Percentiles rank a stretch among this genome's conserved stretches.
Evolutionary conservation across 37 sponge, comb jelly and placozoan species (phyloP).

Genomic region (Haliclona indistincta): DNA sequence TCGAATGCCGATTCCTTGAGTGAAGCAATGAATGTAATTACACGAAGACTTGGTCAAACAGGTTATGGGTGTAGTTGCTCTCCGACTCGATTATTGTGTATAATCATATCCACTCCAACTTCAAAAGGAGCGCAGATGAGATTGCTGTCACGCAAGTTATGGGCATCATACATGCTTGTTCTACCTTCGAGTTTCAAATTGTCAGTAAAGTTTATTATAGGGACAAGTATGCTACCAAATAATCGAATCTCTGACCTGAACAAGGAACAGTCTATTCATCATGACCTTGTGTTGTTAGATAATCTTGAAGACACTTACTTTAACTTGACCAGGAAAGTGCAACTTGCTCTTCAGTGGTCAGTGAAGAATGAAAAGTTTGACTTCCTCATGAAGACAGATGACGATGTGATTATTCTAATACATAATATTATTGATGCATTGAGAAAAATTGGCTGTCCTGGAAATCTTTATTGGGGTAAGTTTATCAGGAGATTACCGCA

Average conservation of each 20-base stretch:
- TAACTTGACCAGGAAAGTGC: constrained; percentile 55
- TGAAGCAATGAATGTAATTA: too few relatives aligned
- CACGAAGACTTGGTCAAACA: too few relatives aligned
- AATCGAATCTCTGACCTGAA: neutral
- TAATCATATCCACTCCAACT: too few relatives aligned
- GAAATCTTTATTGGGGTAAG: constrained; percentile 62
- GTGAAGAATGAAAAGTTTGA: constrained; percentile 33
- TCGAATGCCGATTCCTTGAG: too few relatives aligned
- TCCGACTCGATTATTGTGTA: too few relatives aligned
- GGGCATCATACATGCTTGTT: too few relatives aligned
- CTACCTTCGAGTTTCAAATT: too few relatives aligned
- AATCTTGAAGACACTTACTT: constrained; percentile 32
- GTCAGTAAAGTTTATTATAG: constrained; percentile 42
- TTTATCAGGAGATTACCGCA: constrained; percentile 52
- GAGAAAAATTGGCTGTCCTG: constrained; percentile 7
- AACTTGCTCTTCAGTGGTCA: constrained; percentile 24
- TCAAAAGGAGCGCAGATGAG: too few relatives aligned
- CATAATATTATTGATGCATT: constrained; percentile 9
- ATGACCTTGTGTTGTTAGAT: constrained; percentile 35
- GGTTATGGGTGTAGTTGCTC: too few relatives aligned
- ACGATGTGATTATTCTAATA: constrained; percentile 49
- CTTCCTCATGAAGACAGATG: constrained; percentile 61
- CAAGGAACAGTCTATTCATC: constrained; percentile 1
- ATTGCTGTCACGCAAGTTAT: too few relatives aligned
- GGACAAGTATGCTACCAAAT: constrained; percentile 2